phyloP scores from a whole-genome alignment of 2,888 invertebrate species.

The Pterostichus niger region DNA sequence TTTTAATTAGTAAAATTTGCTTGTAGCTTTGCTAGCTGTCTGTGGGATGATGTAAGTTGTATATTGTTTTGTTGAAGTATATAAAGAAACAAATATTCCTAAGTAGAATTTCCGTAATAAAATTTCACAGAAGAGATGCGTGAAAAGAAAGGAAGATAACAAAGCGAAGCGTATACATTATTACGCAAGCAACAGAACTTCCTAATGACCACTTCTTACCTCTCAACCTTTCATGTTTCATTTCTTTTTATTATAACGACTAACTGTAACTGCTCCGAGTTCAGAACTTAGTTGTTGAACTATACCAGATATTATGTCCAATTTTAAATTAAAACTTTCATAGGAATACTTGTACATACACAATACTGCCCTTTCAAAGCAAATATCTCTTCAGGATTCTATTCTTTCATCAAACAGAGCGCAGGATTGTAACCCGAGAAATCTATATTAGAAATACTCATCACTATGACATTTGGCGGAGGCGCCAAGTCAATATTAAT shows the following conservation, averaged over 20 bases:
- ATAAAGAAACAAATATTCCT: conserved; percentile 44
- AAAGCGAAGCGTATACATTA: conserved; percentile 51
- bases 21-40: background rate
- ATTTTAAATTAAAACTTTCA: conserved; percentile 57
- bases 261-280: conserved; percentile 26
- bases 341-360: conserved; percentile 29
- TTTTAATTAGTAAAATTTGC: conserved; percentile 21
- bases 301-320: conserved; percentile 52
- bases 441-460: too few relatives aligned
- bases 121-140: conserved; percentile 45
- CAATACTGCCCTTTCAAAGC: background rate
- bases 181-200: conserved; percentile 58
- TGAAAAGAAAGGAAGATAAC: conserved; percentile 42
- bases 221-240: conserved; percentile 56
- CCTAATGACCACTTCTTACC: conserved; percentile 58
- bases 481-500: too few relatives aligned
- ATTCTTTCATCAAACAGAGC: too few relatives aligned
- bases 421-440: too few relatives aligned
- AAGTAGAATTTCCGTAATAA: conserved; percentile 55
- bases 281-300: conserved; percentile 54
- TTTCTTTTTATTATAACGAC: conserved; percentile 58
- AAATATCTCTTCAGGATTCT: too few relatives aligned
- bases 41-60: background rate
- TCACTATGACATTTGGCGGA: too few relatives aligned
- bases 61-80: conserved; percentile 6